These are phyloP conservation scores for Hemiscyllium ocellatum DNA, from an alignment of 2,113 vertebrate species.

Conservation along the genomic window DNA sequence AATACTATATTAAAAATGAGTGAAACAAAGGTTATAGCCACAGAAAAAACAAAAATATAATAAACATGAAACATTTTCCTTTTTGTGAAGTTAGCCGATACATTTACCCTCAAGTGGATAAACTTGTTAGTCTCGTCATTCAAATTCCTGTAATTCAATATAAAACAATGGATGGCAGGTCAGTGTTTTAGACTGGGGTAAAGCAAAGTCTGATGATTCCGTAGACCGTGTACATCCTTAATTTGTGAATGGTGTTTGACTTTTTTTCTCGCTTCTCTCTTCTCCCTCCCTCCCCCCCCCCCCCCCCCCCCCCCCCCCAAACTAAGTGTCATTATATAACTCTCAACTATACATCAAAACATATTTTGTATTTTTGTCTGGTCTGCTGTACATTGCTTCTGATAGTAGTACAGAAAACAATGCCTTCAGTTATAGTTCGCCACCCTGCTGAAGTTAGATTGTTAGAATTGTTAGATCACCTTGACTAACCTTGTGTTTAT, in stretches of 20 bases:
- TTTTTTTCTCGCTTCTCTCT: background rate
- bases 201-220: background rate
- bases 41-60: background rate
- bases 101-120: background rate
- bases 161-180: background rate
- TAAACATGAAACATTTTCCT: background rate
- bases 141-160: background rate
- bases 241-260: background rate
- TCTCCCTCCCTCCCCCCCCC: too few relatives aligned
- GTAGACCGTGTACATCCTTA: background rate
- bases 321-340: background rate
- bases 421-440: background rate
- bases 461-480: background rate
- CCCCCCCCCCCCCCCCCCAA: background rate
- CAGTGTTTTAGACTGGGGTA: background rate
- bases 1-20: background rate
- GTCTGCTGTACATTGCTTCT: too few relatives aligned
- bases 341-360: background rate
- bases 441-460: background rate
- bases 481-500: background rate
- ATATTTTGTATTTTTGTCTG: background rate
- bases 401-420: background rate
- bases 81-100: background rate
- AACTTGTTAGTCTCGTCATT: background rate
- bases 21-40: too few relatives aligned